Evolutionary conservation across 1,140 invertebrate genomes (phyloP), one percentile per base, ranked within the genome.

Genomic region (Papilio xuthus): DNA sequence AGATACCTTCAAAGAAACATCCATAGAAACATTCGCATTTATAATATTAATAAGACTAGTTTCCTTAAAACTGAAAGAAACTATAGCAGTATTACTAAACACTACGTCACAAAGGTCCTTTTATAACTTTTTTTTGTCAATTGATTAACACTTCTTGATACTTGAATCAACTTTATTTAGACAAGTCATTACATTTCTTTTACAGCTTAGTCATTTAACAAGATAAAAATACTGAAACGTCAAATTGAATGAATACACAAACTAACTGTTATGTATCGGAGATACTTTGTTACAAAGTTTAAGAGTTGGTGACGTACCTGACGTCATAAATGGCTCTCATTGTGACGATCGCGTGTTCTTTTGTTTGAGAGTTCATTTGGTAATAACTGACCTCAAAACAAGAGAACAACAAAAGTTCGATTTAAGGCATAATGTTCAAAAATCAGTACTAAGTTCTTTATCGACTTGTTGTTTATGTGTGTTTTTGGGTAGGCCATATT

Each of bases 211-310:
- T 67, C 60, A 67, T 67, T 67, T 60, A 7, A 67, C 56, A 23
- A 26, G 60, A 28, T 15, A 8, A 67, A 67, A 67, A 13, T 1
- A 28, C n/a, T 28, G 26, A 67, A 67, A 32, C 32, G 13, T 26
- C 60, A 67, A 67, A 67, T 67, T 67, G 60, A 28, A 67, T 67
- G 26, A 67, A 67, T 23, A 67, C n/a, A 67, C 26, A 67, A 15
- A 67, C 60, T 0, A 67, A 67, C 60, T 10, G 60, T 67, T 67
- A 67, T 67, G 60, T 13, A 32, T 60, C 7, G 23, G 0, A 56
- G 53, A 56, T 67, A 28, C 60, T 67, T 67, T 67, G 60, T 60
- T 60, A 13, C 56, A 9, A 23, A 8, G 20, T 20, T 60, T 23
- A 26, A 60, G 23, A 4, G 23, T 2, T 26, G 4, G 26, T 67